Evolutionary conservation across 64 coral and sea anemone species (phyloP).

Genomic region (Dendrophyllia cribrosa): DNA sequence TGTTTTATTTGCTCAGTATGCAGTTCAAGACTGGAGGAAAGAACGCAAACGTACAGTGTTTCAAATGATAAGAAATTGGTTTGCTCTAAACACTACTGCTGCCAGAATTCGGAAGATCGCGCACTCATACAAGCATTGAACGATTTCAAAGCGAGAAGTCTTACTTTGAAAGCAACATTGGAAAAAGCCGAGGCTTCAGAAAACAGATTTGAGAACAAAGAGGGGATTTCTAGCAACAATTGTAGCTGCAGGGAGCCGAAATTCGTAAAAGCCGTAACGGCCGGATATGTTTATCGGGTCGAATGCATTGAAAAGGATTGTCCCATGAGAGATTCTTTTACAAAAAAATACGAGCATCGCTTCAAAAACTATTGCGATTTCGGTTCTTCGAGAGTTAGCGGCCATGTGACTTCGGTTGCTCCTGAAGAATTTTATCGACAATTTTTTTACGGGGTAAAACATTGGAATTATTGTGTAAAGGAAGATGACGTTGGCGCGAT

Average conservation of each 20-base stretch:
- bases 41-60: conserved; percentile 20
- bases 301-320: conserved; percentile 83
- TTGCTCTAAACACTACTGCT: conserved; percentile 47
- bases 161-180: conserved; percentile 5
- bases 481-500: conserved; percentile 77
- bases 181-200: neutral
- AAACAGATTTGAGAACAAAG: neutral
- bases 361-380: conserved; percentile 74
- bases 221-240: neutral
- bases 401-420: conserved; percentile 19
- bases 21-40: conserved; percentile 23
- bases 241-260: conserved; percentile 12
- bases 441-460: conserved; percentile 89
- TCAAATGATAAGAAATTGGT: conserved; percentile 43
- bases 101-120: conserved; percentile 21
- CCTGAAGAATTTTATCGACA: conserved; percentile 82
- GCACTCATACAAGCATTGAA: conserved; percentile 50
- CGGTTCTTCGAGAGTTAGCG: conserved; percentile 26
- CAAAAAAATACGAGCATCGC: conserved; percentile 45
- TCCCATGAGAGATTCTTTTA: conserved; percentile 23
- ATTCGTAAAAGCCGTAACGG: neutral
- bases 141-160: conserved; percentile 50
- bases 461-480: conserved; percentile 81
- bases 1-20: conserved; percentile 68
- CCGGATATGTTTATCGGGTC: conserved; percentile 59